Base-by-base conservation (phyloP, 1,140 invertebrate genomes). In the Danaus plexippus region DNA sequence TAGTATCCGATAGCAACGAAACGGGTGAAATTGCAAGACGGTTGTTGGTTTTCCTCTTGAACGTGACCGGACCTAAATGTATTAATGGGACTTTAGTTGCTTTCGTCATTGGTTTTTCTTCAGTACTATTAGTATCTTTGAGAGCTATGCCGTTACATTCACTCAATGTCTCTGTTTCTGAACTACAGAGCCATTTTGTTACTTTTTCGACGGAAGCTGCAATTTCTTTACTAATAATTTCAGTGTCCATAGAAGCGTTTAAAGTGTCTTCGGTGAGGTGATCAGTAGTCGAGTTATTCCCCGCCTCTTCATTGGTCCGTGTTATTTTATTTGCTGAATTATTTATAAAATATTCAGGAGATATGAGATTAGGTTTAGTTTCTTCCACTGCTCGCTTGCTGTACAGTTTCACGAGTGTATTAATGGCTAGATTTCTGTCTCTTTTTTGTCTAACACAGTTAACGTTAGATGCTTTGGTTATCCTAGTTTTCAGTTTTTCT, bases 371-470 rank as follows among this genome's bases (percentile, higher is more conserved):
- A 0, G 60, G 47, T 58, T 59, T 60, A 11, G 47, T 47, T 9
- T 52, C 58, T 32, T 13, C 6, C 42, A 47, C 13, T 12, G 47
- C 10, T 46, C 13, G 32, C n/a, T 59, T n/a, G 5, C 66, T 55
- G 52, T 69, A 62, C 2, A 80, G 47, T 45, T 67, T 74, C 9
- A 80, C 48, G 5, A 80, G 52, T 10, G 72, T 60, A 13, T 68
- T 69, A 6, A 82, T 77, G 1, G 79, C 79, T 0, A 78, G 55
- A 51, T 80, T 80, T 49, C 65, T 71, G 54, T 78, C 65, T 11
- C 60, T 64, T 57, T 79, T 79, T 0, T 52, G 49, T 58, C 66
- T 67, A 0, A 64, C 52, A 58, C 64, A 55, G 32, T 66, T 63
- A 1, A 54, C 50, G 15, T 71, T 61, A 1, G 61, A 63, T 1